Evolutionary conservation across 2,113 vertebrate species (phyloP).

Genomic region (Oncorhynchus clarkii): DNA sequence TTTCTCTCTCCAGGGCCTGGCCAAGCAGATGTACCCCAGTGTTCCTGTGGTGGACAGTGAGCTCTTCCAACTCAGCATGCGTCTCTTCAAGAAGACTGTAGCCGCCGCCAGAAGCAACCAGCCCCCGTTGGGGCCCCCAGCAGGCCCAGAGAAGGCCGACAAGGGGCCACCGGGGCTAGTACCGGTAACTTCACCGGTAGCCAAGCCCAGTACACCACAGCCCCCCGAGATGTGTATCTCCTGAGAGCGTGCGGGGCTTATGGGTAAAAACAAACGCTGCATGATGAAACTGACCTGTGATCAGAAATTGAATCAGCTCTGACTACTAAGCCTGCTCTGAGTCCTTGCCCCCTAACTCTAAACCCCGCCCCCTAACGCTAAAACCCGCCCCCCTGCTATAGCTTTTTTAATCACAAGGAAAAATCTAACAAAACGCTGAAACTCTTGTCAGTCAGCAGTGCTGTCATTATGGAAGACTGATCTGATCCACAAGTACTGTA

Average conservation of each 20-base stretch:
- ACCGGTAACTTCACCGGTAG: slow-evolving; percentile 18
- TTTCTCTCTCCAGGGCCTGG: slow-evolving; percentile 77
- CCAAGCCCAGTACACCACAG: slow-evolving; percentile 69
- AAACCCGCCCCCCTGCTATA: background rate
- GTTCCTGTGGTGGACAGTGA: slow-evolving; percentile 88
- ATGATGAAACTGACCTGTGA: slow-evolving; percentile 1
- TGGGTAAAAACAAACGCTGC: slow-evolving; percentile 9
- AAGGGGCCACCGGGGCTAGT: slow-evolving; percentile 14
- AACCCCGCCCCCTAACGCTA: background rate
- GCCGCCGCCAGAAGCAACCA: slow-evolving; percentile 56
- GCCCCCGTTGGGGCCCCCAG: slow-evolving; percentile 2
- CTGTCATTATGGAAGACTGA: slow-evolving; percentile 35
- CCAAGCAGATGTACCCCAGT: slow-evolving; percentile 90
- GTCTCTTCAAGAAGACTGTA: slow-evolving; percentile 89
- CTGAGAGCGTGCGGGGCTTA: slow-evolving; percentile 57
- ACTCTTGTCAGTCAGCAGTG: slow-evolving; percentile 39
- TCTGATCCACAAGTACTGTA: slow-evolving; percentile 26
- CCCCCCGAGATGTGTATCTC: slow-evolving; percentile 85
- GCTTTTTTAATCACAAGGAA: slow-evolving; percentile 24
- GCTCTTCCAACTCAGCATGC: slow-evolving; percentile 88
- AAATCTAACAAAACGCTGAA: slow-evolving; percentile 33
- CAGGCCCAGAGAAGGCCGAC: slow-evolving; percentile 78
- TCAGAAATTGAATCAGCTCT: slow-evolving; percentile 11
- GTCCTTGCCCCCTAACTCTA: background rate
- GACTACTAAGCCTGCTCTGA: slow-evolving; percentile 22